Percentiles rank a stretch among this genome's conserved stretches.
phyloP scores from a whole-genome alignment of 2,113 vertebrate genomes.

The Okapia johnstoni region DNA sequence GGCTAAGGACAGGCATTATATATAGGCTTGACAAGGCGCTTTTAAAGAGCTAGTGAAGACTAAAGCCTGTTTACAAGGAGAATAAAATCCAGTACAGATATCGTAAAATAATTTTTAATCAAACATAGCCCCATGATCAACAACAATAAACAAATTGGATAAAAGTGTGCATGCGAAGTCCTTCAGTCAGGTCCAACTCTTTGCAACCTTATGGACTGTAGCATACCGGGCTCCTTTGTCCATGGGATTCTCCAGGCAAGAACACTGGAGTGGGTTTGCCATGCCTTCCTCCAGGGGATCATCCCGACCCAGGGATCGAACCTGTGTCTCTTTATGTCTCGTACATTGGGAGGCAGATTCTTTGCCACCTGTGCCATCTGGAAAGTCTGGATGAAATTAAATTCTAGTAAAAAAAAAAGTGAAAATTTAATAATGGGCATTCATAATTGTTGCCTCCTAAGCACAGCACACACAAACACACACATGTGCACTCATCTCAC shows the following conservation, averaged over 20 bases:
- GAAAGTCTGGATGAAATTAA: background rate
- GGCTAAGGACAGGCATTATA: background rate
- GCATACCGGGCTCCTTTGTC: background rate
- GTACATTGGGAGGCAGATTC: background rate
- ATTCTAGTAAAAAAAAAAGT: background rate
- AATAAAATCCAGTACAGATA: background rate
- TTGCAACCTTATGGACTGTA: background rate
- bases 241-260: background rate
- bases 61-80: background rate
- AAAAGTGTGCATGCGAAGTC: background rate
- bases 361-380: background rate
- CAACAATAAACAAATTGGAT: background rate
- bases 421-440: background rate
- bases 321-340: background rate
- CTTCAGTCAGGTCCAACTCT: background rate
- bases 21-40: background rate
- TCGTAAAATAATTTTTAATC: background rate
- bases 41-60: background rate
- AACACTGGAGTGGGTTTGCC: background rate
- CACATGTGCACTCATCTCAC: rapidly evolving
- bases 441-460: background rate
- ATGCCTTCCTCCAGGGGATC: background rate
- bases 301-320: background rate
- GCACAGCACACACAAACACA: background rate
- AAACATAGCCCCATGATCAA: background rate